Evolutionary conservation across 1,140 invertebrate genomes (phyloP).

Genomic region (Drosophila fuyamai): DNA sequence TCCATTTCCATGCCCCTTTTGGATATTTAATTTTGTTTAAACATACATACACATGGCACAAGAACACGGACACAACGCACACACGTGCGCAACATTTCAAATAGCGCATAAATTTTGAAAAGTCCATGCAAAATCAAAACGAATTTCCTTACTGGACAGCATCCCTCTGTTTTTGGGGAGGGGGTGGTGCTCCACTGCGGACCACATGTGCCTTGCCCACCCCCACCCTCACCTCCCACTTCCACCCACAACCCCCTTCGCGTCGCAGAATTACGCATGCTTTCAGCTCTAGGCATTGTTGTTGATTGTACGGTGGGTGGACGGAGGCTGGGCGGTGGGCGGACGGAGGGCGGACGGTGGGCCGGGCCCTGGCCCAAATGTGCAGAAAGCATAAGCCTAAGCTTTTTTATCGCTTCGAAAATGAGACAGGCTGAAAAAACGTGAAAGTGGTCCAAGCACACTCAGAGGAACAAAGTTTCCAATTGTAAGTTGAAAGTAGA

Average conservation of each 20-base stretch:
- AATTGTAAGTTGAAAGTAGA: neutral
- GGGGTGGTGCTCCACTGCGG: slow-evolving; percentile 2
- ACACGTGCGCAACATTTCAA: slow-evolving; percentile 72
- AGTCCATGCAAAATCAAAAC: slow-evolving; percentile 79
- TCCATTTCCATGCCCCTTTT: neutral
- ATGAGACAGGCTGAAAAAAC: slow-evolving; percentile 63
- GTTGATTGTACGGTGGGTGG: slow-evolving; percentile 27
- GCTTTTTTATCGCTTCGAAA: slow-evolving; percentile 79
- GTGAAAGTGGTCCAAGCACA: slow-evolving; percentile 69
- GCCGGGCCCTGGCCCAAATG: slow-evolving; percentile 59
- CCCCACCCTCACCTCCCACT: neutral
- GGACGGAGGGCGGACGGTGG: slow-evolving; percentile 1
- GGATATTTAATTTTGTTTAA: slow-evolving; percentile 38
- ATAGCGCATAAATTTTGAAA: slow-evolving; percentile 67
- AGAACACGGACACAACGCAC: slow-evolving; percentile 27
- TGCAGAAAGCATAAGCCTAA: slow-evolving; percentile 80
- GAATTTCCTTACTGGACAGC: slow-evolving; percentile 72
- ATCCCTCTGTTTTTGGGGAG: slow-evolving; percentile 6
- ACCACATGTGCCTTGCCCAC: slow-evolving; percentile 56
- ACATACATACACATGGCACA: slow-evolving; percentile 12
- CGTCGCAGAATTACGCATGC: slow-evolving; percentile 64
- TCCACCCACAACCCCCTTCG: slow-evolving; percentile 12
- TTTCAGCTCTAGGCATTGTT: slow-evolving; percentile 66
- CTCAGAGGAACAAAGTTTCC: neutral
- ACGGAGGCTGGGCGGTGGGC: neutral